phyloP scores from a whole-genome alignment of 1,140 invertebrate genomes.

The Sarcophaga peregrina region DNA sequence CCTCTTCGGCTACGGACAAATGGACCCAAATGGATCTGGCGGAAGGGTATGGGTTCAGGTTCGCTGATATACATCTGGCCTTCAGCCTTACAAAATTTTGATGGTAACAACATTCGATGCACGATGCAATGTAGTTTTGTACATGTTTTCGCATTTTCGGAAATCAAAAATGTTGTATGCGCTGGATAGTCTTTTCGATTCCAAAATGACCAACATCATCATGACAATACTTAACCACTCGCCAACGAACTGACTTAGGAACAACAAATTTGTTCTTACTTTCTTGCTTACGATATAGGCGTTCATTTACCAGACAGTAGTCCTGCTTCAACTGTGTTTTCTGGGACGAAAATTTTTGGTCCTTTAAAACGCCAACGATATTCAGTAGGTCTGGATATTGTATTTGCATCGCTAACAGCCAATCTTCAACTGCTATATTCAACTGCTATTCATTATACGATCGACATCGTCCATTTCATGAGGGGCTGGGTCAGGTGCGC shows the following conservation, averaged over 20 bases:
- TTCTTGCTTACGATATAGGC: conserved; percentile 28
- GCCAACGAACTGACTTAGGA: conserved; percentile 42
- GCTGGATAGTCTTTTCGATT: conserved; percentile 49
- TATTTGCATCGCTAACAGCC: conserved; percentile 34
- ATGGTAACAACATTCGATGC: conserved; percentile 52
- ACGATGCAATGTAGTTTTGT: conserved; percentile 45
- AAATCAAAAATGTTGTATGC: conserved; percentile 54
- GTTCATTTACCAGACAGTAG: conserved; percentile 31
- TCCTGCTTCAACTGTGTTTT: conserved; percentile 38
- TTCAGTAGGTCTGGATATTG: background rate
- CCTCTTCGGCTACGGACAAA: conserved; percentile 52
- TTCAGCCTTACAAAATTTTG: conserved; percentile 49
- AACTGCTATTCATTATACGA: background rate
- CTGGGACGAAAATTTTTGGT: background rate
- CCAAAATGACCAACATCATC: conserved; percentile 53
- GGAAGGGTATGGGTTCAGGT: conserved; percentile 54
- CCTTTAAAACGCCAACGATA: conserved; percentile 27
- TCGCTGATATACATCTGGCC: conserved; percentile 53
- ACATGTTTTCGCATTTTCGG: conserved; percentile 53
- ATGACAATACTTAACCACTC: no score
- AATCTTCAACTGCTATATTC: conserved; percentile 15
- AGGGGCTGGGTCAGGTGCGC: background rate
- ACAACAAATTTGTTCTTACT: conserved; percentile 30
- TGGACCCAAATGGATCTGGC: conserved; percentile 54
- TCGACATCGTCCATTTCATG: background rate